Conservation (phyloP, 2,113 vertebrate genomes). For the Cinclus cinclus region DNA sequence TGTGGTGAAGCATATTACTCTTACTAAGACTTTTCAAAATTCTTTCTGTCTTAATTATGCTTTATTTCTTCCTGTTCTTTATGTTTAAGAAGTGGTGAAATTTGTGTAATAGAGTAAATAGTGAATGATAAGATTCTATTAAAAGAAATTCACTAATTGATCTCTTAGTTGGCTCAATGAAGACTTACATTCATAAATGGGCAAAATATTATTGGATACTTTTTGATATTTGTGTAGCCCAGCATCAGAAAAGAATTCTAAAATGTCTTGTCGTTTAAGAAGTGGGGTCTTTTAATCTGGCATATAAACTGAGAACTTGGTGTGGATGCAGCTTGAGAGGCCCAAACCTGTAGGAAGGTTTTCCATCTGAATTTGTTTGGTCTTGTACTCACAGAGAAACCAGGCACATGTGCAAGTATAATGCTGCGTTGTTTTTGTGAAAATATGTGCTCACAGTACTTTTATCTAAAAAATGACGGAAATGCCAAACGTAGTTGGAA, state of each 20-base stretch:
- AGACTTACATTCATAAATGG: neutral
- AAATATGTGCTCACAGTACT: neutral
- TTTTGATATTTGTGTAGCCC: neutral
- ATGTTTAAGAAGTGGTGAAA: neutral
- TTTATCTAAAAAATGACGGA: neutral
- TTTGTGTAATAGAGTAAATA: neutral
- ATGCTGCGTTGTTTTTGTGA: fast-evolving
- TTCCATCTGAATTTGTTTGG: neutral
- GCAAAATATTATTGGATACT: neutral
- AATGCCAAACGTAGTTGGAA: neutral
- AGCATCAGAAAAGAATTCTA: neutral
- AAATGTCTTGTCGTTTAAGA: neutral
- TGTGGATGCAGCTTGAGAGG: neutral
- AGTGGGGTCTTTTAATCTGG: neutral
- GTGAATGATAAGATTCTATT: neutral
- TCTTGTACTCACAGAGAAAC: neutral
- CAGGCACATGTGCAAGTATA: neutral
- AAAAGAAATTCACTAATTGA: neutral
- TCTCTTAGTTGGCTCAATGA: neutral
- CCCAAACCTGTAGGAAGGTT: neutral
- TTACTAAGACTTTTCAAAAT: neutral
- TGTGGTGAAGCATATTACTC: neutral
- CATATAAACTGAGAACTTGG: neutral
- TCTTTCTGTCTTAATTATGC: neutral
- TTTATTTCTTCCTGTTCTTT: too few relatives aligned